Percentiles rank a stretch among this genome's conserved stretches.
Evolutionary conservation across 2,888 invertebrate species (phyloP).

Genomic region (Dioctria linearis): DNA sequence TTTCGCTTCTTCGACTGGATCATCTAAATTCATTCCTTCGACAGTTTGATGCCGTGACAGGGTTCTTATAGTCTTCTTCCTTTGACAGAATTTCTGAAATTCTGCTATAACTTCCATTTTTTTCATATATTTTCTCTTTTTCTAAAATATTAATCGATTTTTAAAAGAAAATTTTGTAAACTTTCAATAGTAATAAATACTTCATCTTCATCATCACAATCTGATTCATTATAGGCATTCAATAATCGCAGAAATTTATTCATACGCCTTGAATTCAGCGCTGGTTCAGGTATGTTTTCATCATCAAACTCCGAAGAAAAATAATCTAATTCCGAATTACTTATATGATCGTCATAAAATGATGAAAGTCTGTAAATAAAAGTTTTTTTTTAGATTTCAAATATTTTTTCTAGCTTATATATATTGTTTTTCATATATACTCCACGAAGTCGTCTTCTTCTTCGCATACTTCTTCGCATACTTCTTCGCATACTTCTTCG

Average conservation of each 20-base stretch:
- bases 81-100: slow-evolving; percentile 44
- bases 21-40: slow-evolving; percentile 13
- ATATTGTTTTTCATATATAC: background rate
- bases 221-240: background rate
- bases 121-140: slow-evolving; percentile 3
- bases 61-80: slow-evolving; percentile 36
- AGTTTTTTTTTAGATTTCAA: background rate
- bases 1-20: slow-evolving; percentile 29
- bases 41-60: slow-evolving; percentile 38
- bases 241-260: slow-evolving; percentile 25
- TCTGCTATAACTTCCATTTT: slow-evolving; percentile 40
- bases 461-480: background rate
- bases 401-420: background rate
- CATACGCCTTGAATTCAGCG: slow-evolving; percentile 38
- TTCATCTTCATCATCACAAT: slow-evolving; percentile 16
- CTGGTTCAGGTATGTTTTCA: slow-evolving; percentile 8
- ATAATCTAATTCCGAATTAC: slow-evolving; percentile 50
- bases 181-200: background rate
- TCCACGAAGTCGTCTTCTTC: background rate
- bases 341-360: slow-evolving; percentile 51
- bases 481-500: too few relatives aligned
- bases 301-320: slow-evolving; percentile 54
- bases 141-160: slow-evolving; percentile 12
- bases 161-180: too few relatives aligned
- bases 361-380: slow-evolving; percentile 7